Evolutionary conservation across 2,113 vertebrate species (phyloP).

Genomic region (Columbina picui): DNA sequence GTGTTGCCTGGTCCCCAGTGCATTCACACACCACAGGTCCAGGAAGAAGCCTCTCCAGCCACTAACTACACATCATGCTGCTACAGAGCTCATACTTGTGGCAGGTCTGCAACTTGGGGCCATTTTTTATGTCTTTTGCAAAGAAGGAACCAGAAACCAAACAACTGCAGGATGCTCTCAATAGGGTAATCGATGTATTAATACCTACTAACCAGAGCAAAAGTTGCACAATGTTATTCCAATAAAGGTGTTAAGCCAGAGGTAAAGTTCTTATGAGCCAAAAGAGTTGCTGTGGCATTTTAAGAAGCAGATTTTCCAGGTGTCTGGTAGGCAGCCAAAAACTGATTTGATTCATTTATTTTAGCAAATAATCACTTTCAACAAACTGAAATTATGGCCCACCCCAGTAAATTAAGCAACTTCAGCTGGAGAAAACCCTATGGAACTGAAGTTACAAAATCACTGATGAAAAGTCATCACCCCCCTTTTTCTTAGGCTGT

Average conservation of each 20-base stretch:
- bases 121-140: not conserved
- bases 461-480: not conserved
- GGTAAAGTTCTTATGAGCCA: not conserved
- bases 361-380: slow-evolving; percentile 39
- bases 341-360: slow-evolving; percentile 7
- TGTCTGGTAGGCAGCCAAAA: slow-evolving; percentile 16
- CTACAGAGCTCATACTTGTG: not conserved
- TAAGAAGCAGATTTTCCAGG: slow-evolving; percentile 2
- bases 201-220: not conserved
- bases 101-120: not conserved
- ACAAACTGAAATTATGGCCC: not conserved
- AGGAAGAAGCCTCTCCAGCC: not conserved
- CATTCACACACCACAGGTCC: not conserved
- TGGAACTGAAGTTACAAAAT: not conserved
- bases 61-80: no score
- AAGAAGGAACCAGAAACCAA: not conserved
- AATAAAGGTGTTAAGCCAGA: not conserved
- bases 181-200: not conserved
- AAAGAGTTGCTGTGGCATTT: not conserved
- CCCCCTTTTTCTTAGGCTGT: not conserved
- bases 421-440: slow-evolving; percentile 9
- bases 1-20: not conserved
- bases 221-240: not conserved
- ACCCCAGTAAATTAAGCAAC: not conserved
- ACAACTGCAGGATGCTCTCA: not conserved